A percentile compares a stretch with the other conserved stretches of the same genome.
phyloP scores from a whole-genome alignment of 2,797 vertebrate genomes.

The Rhinoraja longicauda region DNA sequence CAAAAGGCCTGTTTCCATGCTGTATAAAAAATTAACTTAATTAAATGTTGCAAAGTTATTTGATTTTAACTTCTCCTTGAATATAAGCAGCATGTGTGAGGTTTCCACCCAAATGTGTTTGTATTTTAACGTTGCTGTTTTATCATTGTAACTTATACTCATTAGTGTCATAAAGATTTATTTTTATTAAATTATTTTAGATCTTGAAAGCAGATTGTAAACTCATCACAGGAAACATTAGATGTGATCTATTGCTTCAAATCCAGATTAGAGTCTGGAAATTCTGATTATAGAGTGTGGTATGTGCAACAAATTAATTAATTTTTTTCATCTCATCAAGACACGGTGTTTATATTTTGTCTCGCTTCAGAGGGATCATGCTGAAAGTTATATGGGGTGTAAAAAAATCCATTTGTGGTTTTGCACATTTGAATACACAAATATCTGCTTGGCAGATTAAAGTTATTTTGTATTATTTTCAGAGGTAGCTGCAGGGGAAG shows the following conservation, averaged over 20 bases:
- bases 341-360: neutral
- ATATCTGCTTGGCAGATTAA: neutral
- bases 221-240: neutral
- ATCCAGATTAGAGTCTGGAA: neutral
- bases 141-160: neutral
- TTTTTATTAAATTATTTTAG: neutral
- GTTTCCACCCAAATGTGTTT: neutral
- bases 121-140: neutral
- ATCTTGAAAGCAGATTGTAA: neutral
- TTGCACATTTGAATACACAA: neutral
- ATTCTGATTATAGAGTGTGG: neutral
- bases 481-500: slow-evolving; percentile 88
- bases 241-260: neutral
- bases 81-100: neutral
- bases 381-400: neutral
- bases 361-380: neutral
- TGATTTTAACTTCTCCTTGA: neutral
- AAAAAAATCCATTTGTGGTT: neutral
- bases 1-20: too few relatives aligned
- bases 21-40: too few relatives aligned
- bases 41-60: neutral
- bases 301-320: neutral
- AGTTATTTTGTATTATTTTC: slow-evolving; percentile 2
- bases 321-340: neutral
- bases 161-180: neutral